phyloP scores from a whole-genome alignment of 2,888 invertebrate species.

The Sympetrum striolatum region DNA sequence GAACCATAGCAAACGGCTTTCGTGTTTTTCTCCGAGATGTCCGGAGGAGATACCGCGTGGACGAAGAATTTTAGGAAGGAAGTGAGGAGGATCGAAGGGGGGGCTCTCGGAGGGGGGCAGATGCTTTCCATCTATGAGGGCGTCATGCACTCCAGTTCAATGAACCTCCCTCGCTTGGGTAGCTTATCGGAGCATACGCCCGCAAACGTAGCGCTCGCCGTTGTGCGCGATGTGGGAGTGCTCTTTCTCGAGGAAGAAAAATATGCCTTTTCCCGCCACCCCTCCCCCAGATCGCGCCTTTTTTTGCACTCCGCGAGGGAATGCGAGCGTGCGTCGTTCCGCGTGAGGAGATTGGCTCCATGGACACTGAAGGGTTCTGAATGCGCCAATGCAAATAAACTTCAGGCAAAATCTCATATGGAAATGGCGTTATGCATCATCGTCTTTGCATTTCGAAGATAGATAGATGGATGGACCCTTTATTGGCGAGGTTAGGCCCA shows the following conservation, averaged over 20 bases:
- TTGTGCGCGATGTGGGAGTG: not conserved
- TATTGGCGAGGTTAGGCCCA: no score
- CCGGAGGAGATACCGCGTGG: not conserved
- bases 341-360: no score
- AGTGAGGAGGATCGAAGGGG: not conserved
- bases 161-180: constrained; percentile 10
- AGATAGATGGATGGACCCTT: no score
- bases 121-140: constrained; percentile 1
- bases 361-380: no score
- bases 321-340: no score
- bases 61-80: not conserved
- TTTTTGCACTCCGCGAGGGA: not conserved
- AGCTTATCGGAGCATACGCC: constrained; percentile 14
- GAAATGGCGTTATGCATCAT: no score
- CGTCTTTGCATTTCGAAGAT: no score
- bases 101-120: not conserved
- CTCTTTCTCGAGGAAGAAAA: not conserved
- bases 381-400: no score
- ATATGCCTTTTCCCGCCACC: not conserved
- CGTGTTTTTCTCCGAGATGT: constrained; percentile 22
- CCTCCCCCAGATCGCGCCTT: not conserved
- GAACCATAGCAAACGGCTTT: constrained; percentile 3
- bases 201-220: not conserved
- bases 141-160: constrained; percentile 21
- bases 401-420: no score